phyloP scores from a whole-genome alignment of 2,797 vertebrate species.

The Hemibagrus guttatus region DNA sequence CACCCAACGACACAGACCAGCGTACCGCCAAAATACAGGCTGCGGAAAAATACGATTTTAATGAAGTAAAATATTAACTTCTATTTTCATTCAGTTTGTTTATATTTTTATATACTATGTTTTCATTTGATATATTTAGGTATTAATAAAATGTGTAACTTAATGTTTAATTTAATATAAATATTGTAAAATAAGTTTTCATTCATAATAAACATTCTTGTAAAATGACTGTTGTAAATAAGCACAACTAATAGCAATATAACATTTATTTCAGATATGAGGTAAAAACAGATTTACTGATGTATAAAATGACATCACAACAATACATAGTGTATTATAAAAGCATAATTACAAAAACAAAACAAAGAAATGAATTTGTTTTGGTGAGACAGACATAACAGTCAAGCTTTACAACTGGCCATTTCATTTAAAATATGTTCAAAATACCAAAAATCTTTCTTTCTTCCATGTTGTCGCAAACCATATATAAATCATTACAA shows the following conservation, averaged over 20 bases:
- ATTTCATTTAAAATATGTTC: constrained; percentile 46
- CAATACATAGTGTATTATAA: background rate
- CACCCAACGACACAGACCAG: background rate
- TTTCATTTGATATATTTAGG: background rate
- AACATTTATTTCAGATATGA: constrained; percentile 17
- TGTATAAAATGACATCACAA: constrained; percentile 24
- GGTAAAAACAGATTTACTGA: background rate
- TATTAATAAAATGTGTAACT: background rate
- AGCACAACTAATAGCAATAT: background rate
- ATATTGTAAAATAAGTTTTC: background rate
- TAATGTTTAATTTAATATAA: background rate
- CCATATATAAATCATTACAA: constrained; percentile 24
- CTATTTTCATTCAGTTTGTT: background rate
- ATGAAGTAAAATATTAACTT: too few relatives aligned
- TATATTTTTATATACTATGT: background rate
- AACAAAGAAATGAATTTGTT: constrained; percentile 14
- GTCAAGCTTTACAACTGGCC: constrained; percentile 52
- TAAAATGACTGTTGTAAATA: background rate
- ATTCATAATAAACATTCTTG: background rate
- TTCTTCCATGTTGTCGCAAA: constrained; percentile 32
- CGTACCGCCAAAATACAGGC: constrained; percentile 28
- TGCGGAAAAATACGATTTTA: background rate
- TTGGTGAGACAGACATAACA: constrained; percentile 4
- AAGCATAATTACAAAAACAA: background rate
- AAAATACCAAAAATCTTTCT: constrained; percentile 34